Evolutionary conservation across 2,113 vertebrate genomes (phyloP).

Genomic region (Prochilodus magdalenae): DNA sequence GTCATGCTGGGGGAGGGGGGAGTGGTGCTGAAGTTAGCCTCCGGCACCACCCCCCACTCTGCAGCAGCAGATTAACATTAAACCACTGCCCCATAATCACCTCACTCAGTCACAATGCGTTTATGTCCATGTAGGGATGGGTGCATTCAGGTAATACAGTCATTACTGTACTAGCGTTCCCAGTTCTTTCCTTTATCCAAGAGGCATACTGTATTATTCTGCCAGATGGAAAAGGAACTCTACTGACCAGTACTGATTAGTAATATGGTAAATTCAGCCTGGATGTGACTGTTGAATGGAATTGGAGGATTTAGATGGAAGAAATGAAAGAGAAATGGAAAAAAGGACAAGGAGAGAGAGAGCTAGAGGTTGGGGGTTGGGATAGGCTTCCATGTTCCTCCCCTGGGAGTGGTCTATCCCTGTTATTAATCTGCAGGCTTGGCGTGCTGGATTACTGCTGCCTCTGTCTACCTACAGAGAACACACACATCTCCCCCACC

Average conservation of each 20-base stretch:
- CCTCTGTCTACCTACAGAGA: neutral
- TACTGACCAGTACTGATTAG: neutral
- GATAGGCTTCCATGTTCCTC: neutral
- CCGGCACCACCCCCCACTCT: neutral
- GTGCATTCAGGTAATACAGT: neutral
- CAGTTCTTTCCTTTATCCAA: conserved; percentile 6
- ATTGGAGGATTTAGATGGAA: neutral
- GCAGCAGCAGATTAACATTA: conserved; percentile 24
- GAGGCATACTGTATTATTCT: neutral
- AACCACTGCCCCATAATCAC: conserved; percentile 30
- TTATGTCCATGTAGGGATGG: neutral
- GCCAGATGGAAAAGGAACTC: neutral
- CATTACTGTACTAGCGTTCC: conserved; percentile 17
- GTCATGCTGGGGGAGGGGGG: neutral
- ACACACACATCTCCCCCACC: too few species aligned
- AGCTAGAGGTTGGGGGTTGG: conserved; percentile 13
- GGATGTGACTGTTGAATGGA: neutral
- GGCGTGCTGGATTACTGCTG: conserved; percentile 1
- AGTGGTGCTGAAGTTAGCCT: neutral
- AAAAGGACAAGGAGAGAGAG: neutral
- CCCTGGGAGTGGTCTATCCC: conserved; percentile 11
- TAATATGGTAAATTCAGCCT: neutral
- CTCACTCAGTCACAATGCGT: neutral
- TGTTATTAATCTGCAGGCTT: conserved; percentile 34
- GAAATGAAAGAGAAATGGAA: neutral